phyloP scores from a whole-genome alignment of 2,797 vertebrate species.

The Labroides dimidiatus region DNA sequence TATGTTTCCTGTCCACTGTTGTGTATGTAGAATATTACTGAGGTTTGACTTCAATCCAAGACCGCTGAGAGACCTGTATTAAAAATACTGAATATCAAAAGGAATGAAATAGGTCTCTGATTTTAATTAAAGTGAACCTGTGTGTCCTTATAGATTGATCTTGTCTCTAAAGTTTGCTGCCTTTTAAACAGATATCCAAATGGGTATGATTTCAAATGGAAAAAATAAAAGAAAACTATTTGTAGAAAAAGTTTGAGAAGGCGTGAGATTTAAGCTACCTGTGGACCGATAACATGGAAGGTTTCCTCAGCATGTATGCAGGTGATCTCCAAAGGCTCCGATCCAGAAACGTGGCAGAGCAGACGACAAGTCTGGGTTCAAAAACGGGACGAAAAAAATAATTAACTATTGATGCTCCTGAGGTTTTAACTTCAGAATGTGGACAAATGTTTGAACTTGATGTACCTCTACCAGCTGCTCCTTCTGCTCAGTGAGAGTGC shows the following conservation, averaged over 20 bases:
- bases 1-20: slow-evolving; percentile 16
- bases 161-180: background rate
- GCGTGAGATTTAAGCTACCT: slow-evolving; percentile 82
- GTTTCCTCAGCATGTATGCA: slow-evolving; percentile 97
- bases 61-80: background rate
- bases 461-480: slow-evolving; percentile 95
- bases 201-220: background rate
- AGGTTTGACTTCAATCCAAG: slow-evolving; percentile 31
- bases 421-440: background rate
- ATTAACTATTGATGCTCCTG: background rate
- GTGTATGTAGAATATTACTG: slow-evolving; percentile 17
- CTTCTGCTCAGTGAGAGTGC: slow-evolving; percentile 95
- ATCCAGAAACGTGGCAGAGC: slow-evolving; percentile 94
- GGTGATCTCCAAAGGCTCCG: slow-evolving; percentile 96
- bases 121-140: slow-evolving; percentile 20
- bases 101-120: background rate
- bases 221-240: slow-evolving; percentile 1
- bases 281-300: slow-evolving; percentile 96
- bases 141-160: background rate
- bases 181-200: slow-evolving; percentile 1
- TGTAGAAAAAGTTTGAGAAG: background rate
- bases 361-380: slow-evolving; percentile 89
- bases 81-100: slow-evolving; percentile 15
- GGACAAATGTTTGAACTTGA: too few relatives aligned
- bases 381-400: slow-evolving; percentile 1